Conservation (phyloP, 2,797 vertebrate species). For the Eulemur coronatus region DNA sequence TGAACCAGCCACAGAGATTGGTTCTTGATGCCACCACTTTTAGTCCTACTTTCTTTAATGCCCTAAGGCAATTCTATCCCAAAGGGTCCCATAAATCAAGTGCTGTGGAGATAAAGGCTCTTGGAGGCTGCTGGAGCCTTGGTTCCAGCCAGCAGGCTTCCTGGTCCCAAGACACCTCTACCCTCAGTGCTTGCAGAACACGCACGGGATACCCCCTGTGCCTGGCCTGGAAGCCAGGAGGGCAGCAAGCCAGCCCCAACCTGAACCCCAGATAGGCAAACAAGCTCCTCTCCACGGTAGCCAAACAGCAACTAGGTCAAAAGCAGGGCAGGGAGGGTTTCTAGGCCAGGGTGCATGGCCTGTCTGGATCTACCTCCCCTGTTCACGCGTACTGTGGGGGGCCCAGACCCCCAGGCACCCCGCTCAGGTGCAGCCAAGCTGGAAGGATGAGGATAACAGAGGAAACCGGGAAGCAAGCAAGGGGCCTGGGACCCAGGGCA, state of each 20-base stretch:
- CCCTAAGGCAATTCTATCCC: not conserved
- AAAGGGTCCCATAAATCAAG: not conserved
- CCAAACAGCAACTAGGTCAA: not conserved
- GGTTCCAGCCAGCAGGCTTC: not conserved
- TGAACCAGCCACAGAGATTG: not conserved
- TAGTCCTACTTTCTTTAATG: not conserved
- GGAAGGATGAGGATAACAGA: not conserved
- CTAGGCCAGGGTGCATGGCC: not conserved
- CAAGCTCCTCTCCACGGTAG: not conserved
- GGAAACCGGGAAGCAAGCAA: not conserved
- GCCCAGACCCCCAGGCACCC: not conserved
- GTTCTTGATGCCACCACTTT: not conserved
- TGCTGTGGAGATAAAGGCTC: not conserved
- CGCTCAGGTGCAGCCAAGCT: not conserved
- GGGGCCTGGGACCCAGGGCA: not conserved
- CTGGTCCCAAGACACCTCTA: not conserved
- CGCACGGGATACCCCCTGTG: not conserved
- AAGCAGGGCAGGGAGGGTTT: not conserved
- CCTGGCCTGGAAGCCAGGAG: not conserved
- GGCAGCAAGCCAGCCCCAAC: not conserved
- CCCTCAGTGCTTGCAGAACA: not conserved
- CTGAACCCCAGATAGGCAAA: not conserved
- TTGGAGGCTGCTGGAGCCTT: not conserved
- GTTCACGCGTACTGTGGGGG: fast-evolving
- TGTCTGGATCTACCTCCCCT: not conserved